Percentiles rank a stretch among this genome's conserved stretches.
Evolutionary conservation across 1,140 invertebrate species (phyloP).

Genomic region (Trichonephila clavipes): DNA sequence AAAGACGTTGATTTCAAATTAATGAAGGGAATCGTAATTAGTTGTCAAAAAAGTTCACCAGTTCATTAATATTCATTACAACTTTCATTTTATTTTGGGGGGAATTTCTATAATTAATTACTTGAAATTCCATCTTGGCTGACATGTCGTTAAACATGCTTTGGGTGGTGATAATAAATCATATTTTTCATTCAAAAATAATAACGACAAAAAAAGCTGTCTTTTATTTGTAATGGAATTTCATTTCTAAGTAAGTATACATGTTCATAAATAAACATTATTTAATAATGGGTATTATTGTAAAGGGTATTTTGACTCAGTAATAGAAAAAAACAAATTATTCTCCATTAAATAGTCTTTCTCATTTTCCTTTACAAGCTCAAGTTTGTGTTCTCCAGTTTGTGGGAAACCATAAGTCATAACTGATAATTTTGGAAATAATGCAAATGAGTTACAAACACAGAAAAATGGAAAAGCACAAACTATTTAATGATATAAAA

Average conservation of each 20-base stretch:
- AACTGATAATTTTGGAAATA: no score
- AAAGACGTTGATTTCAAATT: conserved; percentile 17
- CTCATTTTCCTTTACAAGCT: no score
- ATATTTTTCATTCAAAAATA: background rate
- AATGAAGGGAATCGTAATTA: conserved; percentile 34
- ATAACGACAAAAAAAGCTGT: conserved; percentile 5
- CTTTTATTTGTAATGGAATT: background rate
- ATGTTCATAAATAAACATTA: conserved; percentile 22
- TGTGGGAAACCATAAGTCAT: no score
- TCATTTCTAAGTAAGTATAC: background rate
- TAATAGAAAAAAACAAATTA: background rate
- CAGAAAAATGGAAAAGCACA: background rate
- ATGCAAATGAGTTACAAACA: background rate
- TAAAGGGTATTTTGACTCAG: background rate
- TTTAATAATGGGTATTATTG: background rate
- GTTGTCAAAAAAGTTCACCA: conserved; percentile 16
- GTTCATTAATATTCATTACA: conserved; percentile 43
- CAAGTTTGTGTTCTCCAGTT: no score
- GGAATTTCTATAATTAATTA: conserved; percentile 26
- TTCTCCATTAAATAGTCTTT: background rate
- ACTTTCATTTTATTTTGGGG: conserved; percentile 15
- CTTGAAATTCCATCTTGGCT: conserved; percentile 14
- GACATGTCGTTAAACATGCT: conserved; percentile 55
- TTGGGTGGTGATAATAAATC: conserved; percentile 41
- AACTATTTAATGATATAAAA: background rate